A percentile compares a stretch with the other conserved stretches of the same genome.
phyloP scores from a whole-genome alignment of 1,140 invertebrate species.

The Drosophila ambigua region DNA sequence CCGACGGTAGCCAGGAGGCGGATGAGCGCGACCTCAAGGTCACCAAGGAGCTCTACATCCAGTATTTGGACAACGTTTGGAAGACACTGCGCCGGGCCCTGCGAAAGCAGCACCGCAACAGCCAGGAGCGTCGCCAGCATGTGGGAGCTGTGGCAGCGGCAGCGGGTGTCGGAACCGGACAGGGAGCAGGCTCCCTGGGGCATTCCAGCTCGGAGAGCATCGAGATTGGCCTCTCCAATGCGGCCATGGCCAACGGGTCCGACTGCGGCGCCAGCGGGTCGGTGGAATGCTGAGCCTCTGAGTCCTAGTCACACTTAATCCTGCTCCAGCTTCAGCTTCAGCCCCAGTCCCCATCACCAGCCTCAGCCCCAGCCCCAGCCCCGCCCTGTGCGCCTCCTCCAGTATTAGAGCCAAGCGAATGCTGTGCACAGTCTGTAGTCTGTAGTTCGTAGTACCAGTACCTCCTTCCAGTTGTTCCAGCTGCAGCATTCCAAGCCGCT shows the following conservation, averaged over 20 bases:
- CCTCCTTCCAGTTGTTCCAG: too few relatives aligned
- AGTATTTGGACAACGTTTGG: slow-evolving; percentile 61
- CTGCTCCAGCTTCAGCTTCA: background rate
- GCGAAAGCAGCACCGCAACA: slow-evolving; percentile 22
- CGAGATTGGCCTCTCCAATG: slow-evolving; percentile 13
- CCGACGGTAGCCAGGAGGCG: slow-evolving; percentile 55
- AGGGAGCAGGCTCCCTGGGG: background rate
- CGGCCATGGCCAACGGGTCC: slow-evolving; percentile 7
- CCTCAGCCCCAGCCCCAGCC: background rate
- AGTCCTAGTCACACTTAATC: background rate
- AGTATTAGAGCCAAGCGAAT: slow-evolving; percentile 38
- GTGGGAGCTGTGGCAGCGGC: background rate
- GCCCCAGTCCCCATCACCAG: background rate
- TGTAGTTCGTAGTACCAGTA: too few relatives aligned
- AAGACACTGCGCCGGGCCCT: slow-evolving; percentile 40
- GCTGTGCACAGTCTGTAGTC: slow-evolving; percentile 28
- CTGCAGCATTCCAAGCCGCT: too few relatives aligned
- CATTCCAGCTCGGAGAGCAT: slow-evolving; percentile 36
- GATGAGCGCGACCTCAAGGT: slow-evolving; percentile 58
- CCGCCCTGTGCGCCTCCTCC: background rate
- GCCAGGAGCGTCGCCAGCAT: slow-evolving; percentile 25
- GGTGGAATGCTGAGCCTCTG: slow-evolving; percentile 14
- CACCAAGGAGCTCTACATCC: slow-evolving; percentile 61
- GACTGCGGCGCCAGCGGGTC: slow-evolving; percentile 18
- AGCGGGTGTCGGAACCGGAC: slow-evolving; percentile 1